Base-by-base conservation (phyloP, 2,113 vertebrate species). In the Eulacestoma nigropectus region DNA sequence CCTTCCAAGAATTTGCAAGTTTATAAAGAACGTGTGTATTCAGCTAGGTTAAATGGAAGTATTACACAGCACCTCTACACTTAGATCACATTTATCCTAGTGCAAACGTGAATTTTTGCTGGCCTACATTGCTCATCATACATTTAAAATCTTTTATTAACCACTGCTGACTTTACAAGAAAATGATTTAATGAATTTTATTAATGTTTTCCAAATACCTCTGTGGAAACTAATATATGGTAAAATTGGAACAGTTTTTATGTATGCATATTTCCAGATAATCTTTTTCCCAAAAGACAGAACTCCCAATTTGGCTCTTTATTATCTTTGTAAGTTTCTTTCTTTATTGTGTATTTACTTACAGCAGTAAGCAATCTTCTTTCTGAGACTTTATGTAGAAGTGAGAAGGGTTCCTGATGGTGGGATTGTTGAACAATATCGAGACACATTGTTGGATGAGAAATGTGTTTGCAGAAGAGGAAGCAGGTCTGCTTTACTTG, bases 401-500 rank as follows among this genome's bases (percentile, higher is more conserved):
- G n/a, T 35, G 37, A 73, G 56, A 74, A 57, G 16, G 0, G 2
- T 47, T 69, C 10, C 41, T 57, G 39, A 30, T 23, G 11, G 13
- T 46, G 8, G 32, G 50, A 21, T 13, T 16, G 7, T 32, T 69
- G 65, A 60, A 27, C 42, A 49, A 55, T 68, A 60, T 35, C 78
- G 25, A 75, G 56, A 29, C 8, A 5, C 3, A 1, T 15, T 56
- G 27, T 44, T 81, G 33, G 23, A 29, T 0, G 0, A 46, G 33
- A 70, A 52, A 32, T 9, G 8, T 59, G 32, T 75, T 72, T 67
- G 63, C 50, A 60, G 68, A 68, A 55, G 7, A 55, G 35, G 33
- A 77, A 49, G 33, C 9, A 35, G 22, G 14, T 35, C 27, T 46
- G n/a, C 37, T 75, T 47, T 39, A 32, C 11, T 11, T 44, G 37